Percentiles rank a stretch among this genome's conserved stretches.
phyloP scores from a whole-genome alignment of 2,797 vertebrate species.

The Clarias pachynema region DNA sequence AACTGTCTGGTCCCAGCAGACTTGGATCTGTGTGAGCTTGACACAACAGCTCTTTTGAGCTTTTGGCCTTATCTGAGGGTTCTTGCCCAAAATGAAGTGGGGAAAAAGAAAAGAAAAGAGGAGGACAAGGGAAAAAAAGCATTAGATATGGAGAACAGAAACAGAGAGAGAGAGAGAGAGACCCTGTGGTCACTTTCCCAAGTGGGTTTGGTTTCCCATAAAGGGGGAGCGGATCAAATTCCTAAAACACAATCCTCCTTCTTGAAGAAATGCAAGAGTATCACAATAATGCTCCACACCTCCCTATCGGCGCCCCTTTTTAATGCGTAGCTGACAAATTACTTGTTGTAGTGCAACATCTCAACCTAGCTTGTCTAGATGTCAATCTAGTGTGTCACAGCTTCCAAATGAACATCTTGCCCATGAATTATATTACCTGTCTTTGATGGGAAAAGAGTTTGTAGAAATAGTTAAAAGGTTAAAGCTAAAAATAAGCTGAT shows the following conservation, averaged over 20 bases:
- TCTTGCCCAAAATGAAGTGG: neutral
- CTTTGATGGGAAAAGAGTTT: too few species aligned
- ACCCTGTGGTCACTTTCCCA: constrained; percentile 71
- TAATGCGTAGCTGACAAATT: constrained; percentile 26
- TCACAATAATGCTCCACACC: constrained; percentile 43
- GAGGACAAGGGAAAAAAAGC: neutral
- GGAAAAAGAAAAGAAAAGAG: neutral
- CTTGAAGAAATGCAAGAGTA: constrained; percentile 50
- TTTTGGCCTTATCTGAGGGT: neutral
- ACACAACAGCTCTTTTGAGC: constrained; percentile 12
- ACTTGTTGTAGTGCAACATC: constrained; percentile 12
- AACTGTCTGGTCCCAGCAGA: too few species aligned
- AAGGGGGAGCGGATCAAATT: constrained; percentile 61
- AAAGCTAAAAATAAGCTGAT: too few species aligned
- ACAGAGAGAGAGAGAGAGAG: constrained; percentile 12
- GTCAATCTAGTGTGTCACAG: too few species aligned
- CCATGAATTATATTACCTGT: neutral
- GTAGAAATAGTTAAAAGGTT: too few species aligned
- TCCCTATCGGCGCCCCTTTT: neutral
- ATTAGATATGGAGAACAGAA: neutral
- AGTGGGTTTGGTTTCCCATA: constrained; percentile 72
- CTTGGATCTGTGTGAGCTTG: neutral
- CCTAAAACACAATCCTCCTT: constrained; percentile 59
- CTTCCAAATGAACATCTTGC: neutral
- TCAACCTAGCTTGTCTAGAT: neutral